Conservation (phyloP, 2,888 invertebrate species). For the Eupithecia pulchellata region DNA sequence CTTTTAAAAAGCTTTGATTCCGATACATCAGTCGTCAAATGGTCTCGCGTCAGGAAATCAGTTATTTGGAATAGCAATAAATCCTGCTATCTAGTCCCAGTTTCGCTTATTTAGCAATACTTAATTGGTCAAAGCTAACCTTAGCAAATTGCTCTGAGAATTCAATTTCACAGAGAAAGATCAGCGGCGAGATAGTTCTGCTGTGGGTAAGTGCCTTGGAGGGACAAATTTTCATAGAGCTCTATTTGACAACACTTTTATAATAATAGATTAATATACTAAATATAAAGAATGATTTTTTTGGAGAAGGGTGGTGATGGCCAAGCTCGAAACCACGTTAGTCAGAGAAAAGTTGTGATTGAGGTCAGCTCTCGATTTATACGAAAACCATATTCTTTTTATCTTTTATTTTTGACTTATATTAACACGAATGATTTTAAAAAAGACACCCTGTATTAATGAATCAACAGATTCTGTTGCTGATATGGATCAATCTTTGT, state of each 20-base stretch:
- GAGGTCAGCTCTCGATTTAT: too few species aligned
- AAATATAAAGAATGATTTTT: too few species aligned
- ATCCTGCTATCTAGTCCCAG: conserved; percentile 49
- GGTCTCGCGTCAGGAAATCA: conserved; percentile 35
- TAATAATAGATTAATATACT: too few species aligned
- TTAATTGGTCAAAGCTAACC: conserved; percentile 62
- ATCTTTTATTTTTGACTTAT: too few species aligned
- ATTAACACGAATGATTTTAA: too few species aligned
- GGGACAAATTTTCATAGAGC: conserved; percentile 11
- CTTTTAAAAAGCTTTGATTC: conserved; percentile 6
- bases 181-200: conserved; percentile 47
- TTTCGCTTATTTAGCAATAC: conserved; percentile 56
- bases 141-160: conserved; percentile 54
- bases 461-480: too few species aligned
- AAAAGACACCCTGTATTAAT: too few species aligned
- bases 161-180: conserved; percentile 54
- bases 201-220: conserved; percentile 20
- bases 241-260: neutral
- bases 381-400: too few species aligned
- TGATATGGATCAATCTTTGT: too few species aligned
- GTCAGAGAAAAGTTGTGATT: too few species aligned
- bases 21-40: neutral
- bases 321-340: too few species aligned
- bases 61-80: conserved; percentile 39
- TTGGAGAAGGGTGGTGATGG: too few species aligned